A percentile compares a stretch with the other conserved stretches of the same genome.
Conservation (phyloP, 2,888 invertebrate genomes). For the Listrodromus nycthemerus region DNA sequence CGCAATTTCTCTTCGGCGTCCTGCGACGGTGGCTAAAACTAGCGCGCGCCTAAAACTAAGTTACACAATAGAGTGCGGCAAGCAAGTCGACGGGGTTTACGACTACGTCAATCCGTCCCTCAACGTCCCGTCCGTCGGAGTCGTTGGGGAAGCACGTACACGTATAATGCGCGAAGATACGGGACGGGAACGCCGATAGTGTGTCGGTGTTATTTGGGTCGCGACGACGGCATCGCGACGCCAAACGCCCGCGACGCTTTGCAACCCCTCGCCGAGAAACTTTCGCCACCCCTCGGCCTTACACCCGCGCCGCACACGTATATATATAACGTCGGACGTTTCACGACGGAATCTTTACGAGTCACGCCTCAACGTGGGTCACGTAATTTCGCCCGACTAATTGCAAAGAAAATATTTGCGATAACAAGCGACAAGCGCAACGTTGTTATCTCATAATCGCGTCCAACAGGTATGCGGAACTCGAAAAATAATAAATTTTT, state of each 20-base stretch:
- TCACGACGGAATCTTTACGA: constrained; percentile 37
- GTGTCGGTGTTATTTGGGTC: constrained; percentile 64
- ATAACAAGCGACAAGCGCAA: background rate
- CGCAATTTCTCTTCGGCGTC: background rate
- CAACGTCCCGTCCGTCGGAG: constrained; percentile 14
- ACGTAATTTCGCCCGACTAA: constrained; percentile 31
- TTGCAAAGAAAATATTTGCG: background rate
- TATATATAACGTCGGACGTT: constrained; percentile 6
- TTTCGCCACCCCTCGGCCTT: constrained; percentile 48
- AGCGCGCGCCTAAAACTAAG: constrained; percentile 5
- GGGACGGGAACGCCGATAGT: constrained; percentile 19
- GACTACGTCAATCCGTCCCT: constrained; percentile 14
- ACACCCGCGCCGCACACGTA: background rate
- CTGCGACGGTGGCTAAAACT: background rate
- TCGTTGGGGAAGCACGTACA: constrained; percentile 11
- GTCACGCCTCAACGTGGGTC: constrained; percentile 16
- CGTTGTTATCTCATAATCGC: background rate
- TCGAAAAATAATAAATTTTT: background rate
- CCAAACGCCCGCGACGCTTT: constrained; percentile 63
- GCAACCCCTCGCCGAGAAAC: constrained; percentile 41
- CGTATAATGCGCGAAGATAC: constrained; percentile 25
- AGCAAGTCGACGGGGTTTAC: constrained; percentile 20
- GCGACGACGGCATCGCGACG: constrained; percentile 60
- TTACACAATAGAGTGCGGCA: constrained; percentile 17
- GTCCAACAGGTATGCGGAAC: background rate